Evolutionary conservation across 2,113 vertebrate species (phyloP), one percentile per base, ranked within the genome.

Genomic region (Hippocampus abdominalis): DNA sequence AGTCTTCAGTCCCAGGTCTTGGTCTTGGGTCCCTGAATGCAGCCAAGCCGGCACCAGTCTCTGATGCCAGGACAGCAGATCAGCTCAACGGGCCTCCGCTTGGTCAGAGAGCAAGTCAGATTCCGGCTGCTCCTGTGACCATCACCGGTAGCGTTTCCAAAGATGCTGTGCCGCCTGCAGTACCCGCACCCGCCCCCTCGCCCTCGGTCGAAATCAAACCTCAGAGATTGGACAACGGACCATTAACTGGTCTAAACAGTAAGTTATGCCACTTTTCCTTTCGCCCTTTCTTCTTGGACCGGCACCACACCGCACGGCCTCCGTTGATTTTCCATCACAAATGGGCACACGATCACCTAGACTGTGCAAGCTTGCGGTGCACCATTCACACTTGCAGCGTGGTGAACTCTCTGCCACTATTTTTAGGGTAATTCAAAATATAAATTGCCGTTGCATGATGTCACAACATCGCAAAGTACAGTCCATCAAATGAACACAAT

Each of bases 1-100:
- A 98, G 97, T 94, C 94, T 48, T 93, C 94, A 69, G 93, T 95
- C 66, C 90, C 96, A 71, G 94, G 92, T 73, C 95, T 95, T 86
- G 94, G 94, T 66, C 96, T 96, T 88, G 94, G 94, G 68, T 93
- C 94, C 49, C 89, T 95, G 20, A 88, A 90, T 66, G 85, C 92
- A 64, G 91, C 94, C 72, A 96, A 96, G 88, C 48, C 92, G 56
- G 46, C 84, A 27, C 91, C 91, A 60, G 78, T 88, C 39, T 83
- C 91, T 69, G 94, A 93, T 66, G 88, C 94, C 39, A 94, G 94
- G 78, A 91, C 94, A 84, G 88, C 94, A 36, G 94, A 98, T 65
- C 94, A 94, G 8, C 78, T 95, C 81, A 94, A 93, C 62, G 84
- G 92, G 48, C 90, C 95, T 3, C 89, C 90, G 29, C 82, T 96